A percentile compares a stretch with the other conserved stretches of the same genome.
phyloP scores from a whole-genome alignment of 2,797 vertebrate species.

The Hydrophis major region DNA sequence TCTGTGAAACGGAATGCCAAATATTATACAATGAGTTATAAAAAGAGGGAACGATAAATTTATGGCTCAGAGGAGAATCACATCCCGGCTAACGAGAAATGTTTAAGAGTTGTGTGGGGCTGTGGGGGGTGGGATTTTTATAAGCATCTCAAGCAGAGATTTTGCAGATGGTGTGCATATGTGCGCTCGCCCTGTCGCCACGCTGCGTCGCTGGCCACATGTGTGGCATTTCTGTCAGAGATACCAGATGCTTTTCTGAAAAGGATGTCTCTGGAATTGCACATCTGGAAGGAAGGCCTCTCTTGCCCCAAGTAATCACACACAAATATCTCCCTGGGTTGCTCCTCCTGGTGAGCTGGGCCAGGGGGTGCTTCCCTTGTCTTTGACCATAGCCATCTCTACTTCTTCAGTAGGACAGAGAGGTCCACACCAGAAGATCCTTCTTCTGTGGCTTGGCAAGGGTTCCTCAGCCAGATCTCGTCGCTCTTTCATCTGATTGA shows the following conservation, averaged over 20 bases:
- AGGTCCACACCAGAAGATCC: neutral
- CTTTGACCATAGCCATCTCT: neutral
- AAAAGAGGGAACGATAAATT: neutral
- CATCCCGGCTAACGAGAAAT: neutral
- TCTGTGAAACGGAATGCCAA: neutral
- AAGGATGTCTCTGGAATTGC: neutral
- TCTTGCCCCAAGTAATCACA: neutral
- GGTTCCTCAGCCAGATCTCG: neutral
- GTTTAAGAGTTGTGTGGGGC: neutral
- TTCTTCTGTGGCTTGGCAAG: neutral
- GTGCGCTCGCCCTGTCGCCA: too few relatives aligned
- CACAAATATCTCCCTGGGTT: accelerated
- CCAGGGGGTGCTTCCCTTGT: neutral
- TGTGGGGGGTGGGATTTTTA: neutral
- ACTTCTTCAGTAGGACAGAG: neutral
- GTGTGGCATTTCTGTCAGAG: neutral
- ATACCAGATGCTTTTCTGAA: neutral
- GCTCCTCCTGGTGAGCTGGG: neutral
- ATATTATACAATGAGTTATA: neutral
- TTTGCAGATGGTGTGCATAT: neutral
- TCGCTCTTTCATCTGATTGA: neutral
- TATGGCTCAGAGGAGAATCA: neutral
- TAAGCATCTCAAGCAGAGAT: neutral
- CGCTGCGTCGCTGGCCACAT: neutral
- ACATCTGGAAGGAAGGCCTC: neutral